phyloP scores from a whole-genome alignment of 2,113 vertebrate genomes.

The Pterocles gutturalis region DNA sequence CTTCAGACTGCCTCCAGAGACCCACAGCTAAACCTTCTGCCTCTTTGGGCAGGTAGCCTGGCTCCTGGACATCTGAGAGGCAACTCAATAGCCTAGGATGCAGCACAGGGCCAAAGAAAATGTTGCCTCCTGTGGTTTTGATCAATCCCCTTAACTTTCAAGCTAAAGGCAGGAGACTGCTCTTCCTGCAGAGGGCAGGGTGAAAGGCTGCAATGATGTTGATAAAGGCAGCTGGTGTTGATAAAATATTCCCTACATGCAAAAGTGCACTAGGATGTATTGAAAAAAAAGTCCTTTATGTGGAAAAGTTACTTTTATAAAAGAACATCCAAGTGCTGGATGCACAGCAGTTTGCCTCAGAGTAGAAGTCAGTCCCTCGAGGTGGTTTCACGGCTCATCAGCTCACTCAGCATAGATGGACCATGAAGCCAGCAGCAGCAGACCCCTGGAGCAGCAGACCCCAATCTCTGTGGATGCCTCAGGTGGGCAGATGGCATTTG shows the following conservation, averaged over 20 bases:
- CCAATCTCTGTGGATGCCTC: too few species aligned
- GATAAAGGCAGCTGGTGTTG: neutral
- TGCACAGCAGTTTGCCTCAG: neutral
- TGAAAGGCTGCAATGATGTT: neutral
- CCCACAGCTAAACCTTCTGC: neutral
- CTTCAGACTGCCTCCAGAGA: neutral
- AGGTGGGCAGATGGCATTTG: fast-evolving
- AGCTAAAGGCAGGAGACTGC: neutral
- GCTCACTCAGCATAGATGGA: neutral
- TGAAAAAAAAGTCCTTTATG: neutral
- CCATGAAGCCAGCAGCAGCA: neutral
- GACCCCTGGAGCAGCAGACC: fast-evolving
- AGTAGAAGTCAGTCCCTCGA: neutral
- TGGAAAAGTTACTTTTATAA: neutral
- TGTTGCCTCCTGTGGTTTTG: neutral
- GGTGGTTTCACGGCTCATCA: neutral
- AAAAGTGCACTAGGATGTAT: neutral
- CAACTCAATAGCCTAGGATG: neutral
- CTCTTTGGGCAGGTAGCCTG: neutral
- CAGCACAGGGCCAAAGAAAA: neutral
- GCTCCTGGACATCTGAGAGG: neutral
- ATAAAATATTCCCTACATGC: neutral
- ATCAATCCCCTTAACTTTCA: neutral
- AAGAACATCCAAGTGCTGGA: neutral
- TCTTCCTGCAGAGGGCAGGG: neutral